Conservation (phyloP, 2,113 vertebrate genomes). For the Microtus montanus region DNA sequence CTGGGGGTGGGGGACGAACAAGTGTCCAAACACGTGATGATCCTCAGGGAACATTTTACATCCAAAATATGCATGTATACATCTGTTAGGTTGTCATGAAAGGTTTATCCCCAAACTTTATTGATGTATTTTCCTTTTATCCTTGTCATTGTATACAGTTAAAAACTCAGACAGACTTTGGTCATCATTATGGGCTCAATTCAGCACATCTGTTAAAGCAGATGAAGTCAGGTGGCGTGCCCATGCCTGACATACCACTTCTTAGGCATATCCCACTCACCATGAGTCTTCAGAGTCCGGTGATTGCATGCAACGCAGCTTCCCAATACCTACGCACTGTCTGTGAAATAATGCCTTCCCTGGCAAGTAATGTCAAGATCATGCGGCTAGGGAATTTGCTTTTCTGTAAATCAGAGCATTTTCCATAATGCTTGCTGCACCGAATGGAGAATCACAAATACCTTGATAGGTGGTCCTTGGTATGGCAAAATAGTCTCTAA, state of each 20-base stretch:
- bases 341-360: constrained; percentile 10
- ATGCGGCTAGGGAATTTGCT: constrained; percentile 36
- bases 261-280: not conserved
- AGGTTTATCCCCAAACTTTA: not conserved
- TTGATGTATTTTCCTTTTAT: not conserved
- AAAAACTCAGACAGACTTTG: not conserved
- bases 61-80: not conserved
- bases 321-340: not conserved
- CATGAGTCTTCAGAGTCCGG: not conserved
- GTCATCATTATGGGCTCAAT: not conserved
- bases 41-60: not conserved
- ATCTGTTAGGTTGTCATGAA: not conserved
- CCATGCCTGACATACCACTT: not conserved
- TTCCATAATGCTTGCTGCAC: constrained; percentile 43
- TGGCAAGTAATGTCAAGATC: constrained; percentile 39
- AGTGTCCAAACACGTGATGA: not conserved
- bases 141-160: not conserved
- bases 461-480: constrained; percentile 69
- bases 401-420: constrained; percentile 59
- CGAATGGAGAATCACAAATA: constrained; percentile 67
- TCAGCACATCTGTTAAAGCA: not conserved
- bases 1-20: not conserved
- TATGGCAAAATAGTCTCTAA: constrained; percentile 67
- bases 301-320: not conserved
- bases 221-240: not conserved